Evolutionary conservation across 2,888 invertebrate species (phyloP), one percentile per base, ranked within the genome.

Genomic region (Cantharis nigra): DNA sequence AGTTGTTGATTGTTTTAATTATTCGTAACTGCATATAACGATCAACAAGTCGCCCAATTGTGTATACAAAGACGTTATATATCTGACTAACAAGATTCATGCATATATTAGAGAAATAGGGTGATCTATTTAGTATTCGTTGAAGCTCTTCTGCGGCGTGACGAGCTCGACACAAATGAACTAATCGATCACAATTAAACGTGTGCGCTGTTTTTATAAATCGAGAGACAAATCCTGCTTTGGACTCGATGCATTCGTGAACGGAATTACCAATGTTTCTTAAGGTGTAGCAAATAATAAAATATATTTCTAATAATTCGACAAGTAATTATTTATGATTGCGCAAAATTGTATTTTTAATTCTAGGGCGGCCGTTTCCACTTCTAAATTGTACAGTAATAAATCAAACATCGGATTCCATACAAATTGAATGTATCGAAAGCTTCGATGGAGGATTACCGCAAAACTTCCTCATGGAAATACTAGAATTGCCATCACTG

Each of bases 391-490:
- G 97, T 88, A 93, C 95, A n/a, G 93, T 97, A 33, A 93, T 94
- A 75, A 97, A 97, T 89, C 95, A 96, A 88, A 97, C 96, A 75
- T 91, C 93, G 80, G 95, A 96, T 86, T 94, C 96, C 0, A 87
- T 97, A 77, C 93, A 94, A 87, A 95, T 97, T 70, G 96, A 96
- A 82, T 97, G 97, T 88, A 91, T 94, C 74, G 96, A 96, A 88
- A 95, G 95, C 84, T 96, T 96, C 88, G 95, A 96, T 85, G 96
- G 96, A 69, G 96, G 96, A 10, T 90, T 97, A 69, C 96, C 96
- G 3, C 97, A 97, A 89, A 93, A 93, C 84, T 97, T 97, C 89
- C 91, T 95, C 80, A 92, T 96, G 92, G 95, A 96, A 87, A 89
- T 96, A 72, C 90, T 95, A 71, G 95, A 95, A 85, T 87, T 95